phyloP scores from a whole-genome alignment of 2,888 invertebrate species.

The Pandemis corylana region DNA sequence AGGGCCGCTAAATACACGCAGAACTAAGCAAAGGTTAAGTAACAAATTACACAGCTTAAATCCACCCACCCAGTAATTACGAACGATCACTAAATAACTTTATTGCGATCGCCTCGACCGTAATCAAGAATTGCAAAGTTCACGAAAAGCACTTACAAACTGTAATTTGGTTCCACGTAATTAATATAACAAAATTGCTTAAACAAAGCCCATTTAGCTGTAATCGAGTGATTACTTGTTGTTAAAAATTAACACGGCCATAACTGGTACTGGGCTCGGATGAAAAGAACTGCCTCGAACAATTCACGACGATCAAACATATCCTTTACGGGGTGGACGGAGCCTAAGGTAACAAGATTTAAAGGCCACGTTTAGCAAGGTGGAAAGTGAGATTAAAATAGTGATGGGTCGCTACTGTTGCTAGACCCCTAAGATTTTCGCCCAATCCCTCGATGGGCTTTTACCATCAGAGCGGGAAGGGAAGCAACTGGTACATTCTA shows the following conservation, averaged over 20 bases:
- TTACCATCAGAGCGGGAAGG: no score
- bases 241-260: conserved; percentile 41
- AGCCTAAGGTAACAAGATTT: no score
- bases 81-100: conserved; percentile 45
- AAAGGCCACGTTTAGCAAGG: no score
- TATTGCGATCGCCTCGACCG: conserved; percentile 50
- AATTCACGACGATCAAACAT: neutral
- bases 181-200: conserved; percentile 58
- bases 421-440: no score
- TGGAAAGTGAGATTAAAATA: no score
- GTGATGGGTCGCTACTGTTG: no score
- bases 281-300: neutral
- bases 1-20: neutral
- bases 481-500: no score
- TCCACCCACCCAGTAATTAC: conserved; percentile 25
- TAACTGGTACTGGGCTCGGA: neutral
- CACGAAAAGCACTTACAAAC: conserved; percentile 60
- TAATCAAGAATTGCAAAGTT: conserved; percentile 63
- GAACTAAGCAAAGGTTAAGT: conserved; percentile 14
- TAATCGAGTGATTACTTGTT: conserved; percentile 48
- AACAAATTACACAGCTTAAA: conserved; percentile 33
- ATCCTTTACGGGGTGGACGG: no score
- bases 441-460: no score
- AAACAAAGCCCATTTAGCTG: conserved; percentile 46
- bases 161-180: conserved; percentile 61